Conservation (phyloP, 2,113 vertebrate species). For the Ophiodon elongatus region DNA sequence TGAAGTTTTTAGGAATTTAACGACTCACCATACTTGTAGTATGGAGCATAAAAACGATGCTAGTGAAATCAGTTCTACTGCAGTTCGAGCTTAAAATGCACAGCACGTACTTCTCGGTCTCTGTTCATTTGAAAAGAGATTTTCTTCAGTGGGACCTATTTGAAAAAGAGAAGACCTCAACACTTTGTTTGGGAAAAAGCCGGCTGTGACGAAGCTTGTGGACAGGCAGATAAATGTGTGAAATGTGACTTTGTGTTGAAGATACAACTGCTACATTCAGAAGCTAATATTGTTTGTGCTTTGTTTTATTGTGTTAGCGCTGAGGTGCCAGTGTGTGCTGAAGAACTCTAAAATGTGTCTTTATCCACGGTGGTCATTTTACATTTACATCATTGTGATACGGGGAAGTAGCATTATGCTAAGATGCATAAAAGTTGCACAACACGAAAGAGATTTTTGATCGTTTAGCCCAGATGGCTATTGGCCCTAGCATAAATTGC, state of each 20-base stretch:
- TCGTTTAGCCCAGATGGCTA: background rate
- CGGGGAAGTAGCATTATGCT: background rate
- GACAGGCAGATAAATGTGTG: background rate
- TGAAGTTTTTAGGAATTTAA: background rate
- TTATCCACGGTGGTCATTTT: conserved; percentile 22
- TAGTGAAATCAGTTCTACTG: conserved; percentile 16
- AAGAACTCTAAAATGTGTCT: background rate
- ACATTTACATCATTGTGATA: background rate
- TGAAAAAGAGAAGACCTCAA: background rate
- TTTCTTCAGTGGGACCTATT: background rate
- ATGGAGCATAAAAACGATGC: conserved; percentile 16
- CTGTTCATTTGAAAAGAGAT: background rate
- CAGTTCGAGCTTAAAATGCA: conserved; percentile 4
- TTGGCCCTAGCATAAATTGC: background rate
- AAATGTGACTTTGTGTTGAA: conserved; percentile 50
- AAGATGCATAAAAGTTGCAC: background rate
- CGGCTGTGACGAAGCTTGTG: background rate
- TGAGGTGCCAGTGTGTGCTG: conserved; percentile 39
- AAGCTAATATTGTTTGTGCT: conserved; percentile 20
- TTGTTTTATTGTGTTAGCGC: conserved; percentile 43
- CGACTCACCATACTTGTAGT: background rate
- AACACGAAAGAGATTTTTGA: background rate
- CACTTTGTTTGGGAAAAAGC: background rate
- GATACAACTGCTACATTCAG: conserved; percentile 21
- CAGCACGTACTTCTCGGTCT: background rate